Evolutionary conservation across 2,113 vertebrate species (phyloP).

Genomic region (Scartelaos histophorus): DNA sequence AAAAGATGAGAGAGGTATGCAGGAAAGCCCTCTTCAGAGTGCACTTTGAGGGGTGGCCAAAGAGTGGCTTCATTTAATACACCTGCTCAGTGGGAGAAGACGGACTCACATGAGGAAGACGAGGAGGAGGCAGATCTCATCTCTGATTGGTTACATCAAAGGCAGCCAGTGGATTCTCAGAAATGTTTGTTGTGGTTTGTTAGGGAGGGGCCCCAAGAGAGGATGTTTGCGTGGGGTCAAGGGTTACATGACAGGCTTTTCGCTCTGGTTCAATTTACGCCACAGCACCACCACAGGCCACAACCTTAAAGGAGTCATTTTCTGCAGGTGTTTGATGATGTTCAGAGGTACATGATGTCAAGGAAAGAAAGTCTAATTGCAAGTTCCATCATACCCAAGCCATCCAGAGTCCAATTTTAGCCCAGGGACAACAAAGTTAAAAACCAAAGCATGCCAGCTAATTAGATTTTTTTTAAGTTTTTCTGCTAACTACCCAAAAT

Average conservation of each 20-base stretch:
- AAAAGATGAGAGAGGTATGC: constrained; percentile 62
- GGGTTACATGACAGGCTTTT: constrained; percentile 46
- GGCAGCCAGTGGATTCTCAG: constrained; percentile 47
- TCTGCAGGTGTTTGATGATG: neutral
- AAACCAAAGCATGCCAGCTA: neutral
- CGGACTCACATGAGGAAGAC: constrained; percentile 44
- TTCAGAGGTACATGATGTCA: neutral
- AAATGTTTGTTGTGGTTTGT: constrained; percentile 68
- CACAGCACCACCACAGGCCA: constrained; percentile 29
- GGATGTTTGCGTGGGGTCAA: constrained; percentile 33
- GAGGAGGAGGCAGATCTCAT: constrained; percentile 47
- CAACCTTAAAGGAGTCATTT: constrained; percentile 29
- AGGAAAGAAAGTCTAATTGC: constrained; percentile 7
- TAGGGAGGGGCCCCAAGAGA: constrained; percentile 45
- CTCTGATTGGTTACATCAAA: constrained; percentile 66
- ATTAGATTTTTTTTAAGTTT: neutral
- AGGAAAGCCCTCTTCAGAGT: constrained; percentile 68
- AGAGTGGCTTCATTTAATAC: constrained; percentile 70
- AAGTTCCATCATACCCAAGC: neutral
- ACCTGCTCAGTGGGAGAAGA: constrained; percentile 62
- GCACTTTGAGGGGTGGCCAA: constrained; percentile 68
- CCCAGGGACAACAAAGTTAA: neutral
- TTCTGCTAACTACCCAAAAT: neutral
- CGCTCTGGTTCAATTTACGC: constrained; percentile 23
- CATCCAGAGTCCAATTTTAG: neutral